A percentile compares a stretch with the other conserved stretches of the same genome.
Conservation (phyloP, 2,888 invertebrate genomes). For the Lasioglossum zephyrum region DNA sequence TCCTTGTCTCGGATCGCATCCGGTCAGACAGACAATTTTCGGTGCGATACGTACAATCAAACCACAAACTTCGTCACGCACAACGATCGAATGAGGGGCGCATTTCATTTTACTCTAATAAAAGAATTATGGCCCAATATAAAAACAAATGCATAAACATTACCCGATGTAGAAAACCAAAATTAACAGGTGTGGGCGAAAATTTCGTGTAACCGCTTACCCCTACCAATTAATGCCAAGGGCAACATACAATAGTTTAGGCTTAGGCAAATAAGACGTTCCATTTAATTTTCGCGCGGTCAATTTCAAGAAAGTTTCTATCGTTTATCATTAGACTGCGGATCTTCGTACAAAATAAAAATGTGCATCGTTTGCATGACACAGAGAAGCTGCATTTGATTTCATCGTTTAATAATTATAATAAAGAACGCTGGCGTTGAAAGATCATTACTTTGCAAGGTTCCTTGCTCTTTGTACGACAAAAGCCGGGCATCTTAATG, state of each 20-base stretch:
- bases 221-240: not conserved
- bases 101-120: not conserved
- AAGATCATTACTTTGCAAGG: constrained; percentile 87
- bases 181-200: not conserved
- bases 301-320: not conserved
- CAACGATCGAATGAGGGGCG: not conserved
- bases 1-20: not conserved
- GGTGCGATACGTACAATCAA: not conserved
- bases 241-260: not conserved
- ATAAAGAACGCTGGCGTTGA: not conserved
- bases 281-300: not conserved
- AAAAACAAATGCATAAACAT: not conserved
- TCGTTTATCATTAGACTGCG: not conserved
- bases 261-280: not conserved
- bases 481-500: constrained; percentile 95
- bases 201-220: too few relatives aligned
- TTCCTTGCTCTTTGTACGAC: constrained; percentile 91
- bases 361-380: too few relatives aligned
- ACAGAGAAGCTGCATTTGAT: too few relatives aligned
- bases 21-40: not conserved
- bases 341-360: too few relatives aligned
- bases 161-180: not conserved
- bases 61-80: not conserved
- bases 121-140: not conserved
- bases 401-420: too few relatives aligned